Evolutionary conservation across 2,797 vertebrate genomes (phyloP).

Genomic region (Pteropus rufus): DNA sequence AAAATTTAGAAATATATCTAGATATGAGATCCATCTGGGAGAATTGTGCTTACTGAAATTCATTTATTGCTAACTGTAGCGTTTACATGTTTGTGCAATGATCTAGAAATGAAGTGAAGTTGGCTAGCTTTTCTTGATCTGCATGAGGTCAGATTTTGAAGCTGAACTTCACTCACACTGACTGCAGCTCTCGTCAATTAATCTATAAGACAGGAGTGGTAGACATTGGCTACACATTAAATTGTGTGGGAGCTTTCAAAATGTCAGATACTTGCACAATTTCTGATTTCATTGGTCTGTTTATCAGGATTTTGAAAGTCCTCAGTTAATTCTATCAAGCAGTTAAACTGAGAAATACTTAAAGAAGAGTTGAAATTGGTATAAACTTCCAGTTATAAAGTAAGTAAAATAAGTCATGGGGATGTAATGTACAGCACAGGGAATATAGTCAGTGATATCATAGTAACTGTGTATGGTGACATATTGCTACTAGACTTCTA

Average conservation of each 20-base stretch:
- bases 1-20: not conserved
- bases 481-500: not conserved
- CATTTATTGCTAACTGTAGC: not conserved
- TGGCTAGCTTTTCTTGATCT: not conserved
- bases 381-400: not conserved
- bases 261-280: not conserved
- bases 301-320: not conserved
- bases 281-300: not conserved
- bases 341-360: not conserved
- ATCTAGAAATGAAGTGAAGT: not conserved
- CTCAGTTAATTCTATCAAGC: not conserved
- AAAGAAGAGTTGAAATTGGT: not conserved
- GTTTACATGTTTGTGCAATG: not conserved
- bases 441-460: not conserved
- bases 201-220: not conserved
- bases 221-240: not conserved
- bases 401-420: not conserved
- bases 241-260: not conserved
- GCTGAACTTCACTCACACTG: not conserved
- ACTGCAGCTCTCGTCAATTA: not conserved
- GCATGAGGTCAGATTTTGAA: not conserved
- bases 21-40: not conserved
- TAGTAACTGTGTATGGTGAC: not conserved
- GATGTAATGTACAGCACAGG: not conserved
- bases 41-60: not conserved